Evolutionary conservation across 2,888 invertebrate species (phyloP).

Genomic region (Drosophila crucigera): DNA sequence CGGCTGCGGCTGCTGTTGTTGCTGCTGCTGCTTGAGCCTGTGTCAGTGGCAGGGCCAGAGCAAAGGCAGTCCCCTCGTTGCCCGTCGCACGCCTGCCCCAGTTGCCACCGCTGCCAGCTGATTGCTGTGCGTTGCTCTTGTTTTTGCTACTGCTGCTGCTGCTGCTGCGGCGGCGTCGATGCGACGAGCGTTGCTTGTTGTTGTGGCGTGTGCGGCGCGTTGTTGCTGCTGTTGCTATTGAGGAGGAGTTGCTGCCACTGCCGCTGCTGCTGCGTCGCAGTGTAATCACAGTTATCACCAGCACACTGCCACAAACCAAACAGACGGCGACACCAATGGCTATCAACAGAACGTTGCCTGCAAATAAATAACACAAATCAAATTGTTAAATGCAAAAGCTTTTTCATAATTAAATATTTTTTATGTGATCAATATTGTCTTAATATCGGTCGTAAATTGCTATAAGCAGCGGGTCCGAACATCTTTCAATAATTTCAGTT

Average conservation of each 20-base stretch:
- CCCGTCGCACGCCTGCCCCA: conserved; percentile 55
- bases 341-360: conserved; percentile 81
- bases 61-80: conserved; percentile 71
- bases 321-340: conserved; percentile 82
- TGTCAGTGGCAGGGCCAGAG: conserved; percentile 85
- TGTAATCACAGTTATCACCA: conserved; percentile 77
- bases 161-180: conserved; percentile 58
- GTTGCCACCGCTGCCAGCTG: conserved; percentile 28
- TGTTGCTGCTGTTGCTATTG: conserved; percentile 65
- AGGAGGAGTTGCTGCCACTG: conserved; percentile 56
- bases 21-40: conserved; percentile 69
- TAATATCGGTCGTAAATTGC: neutral
- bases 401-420: neutral
- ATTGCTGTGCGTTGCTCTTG: conserved; percentile 30
- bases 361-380: conserved; percentile 10
- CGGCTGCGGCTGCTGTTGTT: conserved; percentile 64
- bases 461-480: neutral
- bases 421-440: neutral
- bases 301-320: conserved; percentile 81
- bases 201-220: conserved; percentile 64
- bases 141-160: conserved; percentile 29
- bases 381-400: conserved; percentile 3
- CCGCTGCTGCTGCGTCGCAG: conserved; percentile 58
- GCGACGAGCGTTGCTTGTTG: conserved; percentile 69
- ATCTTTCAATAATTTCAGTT: neutral